A percentile compares a stretch with the other conserved stretches of the same genome.
phyloP scores from a whole-genome alignment of 2,797 vertebrate genomes.

The Poecilia picta region DNA sequence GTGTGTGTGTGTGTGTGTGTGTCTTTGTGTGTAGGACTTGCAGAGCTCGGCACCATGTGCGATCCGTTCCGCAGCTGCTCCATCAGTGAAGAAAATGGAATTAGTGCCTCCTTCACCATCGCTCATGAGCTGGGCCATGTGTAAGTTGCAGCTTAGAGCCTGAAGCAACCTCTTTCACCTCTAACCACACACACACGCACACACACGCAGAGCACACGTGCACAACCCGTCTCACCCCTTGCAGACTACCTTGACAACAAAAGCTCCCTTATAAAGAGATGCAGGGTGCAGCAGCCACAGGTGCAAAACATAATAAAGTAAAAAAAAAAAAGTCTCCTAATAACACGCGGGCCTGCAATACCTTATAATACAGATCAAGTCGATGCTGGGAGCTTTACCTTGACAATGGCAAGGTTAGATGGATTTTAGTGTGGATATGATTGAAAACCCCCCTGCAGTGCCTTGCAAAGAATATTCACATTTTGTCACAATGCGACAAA shows the following conservation, averaged over 20 bases:
- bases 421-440: background rate
- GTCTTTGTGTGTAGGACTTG: slow-evolving; percentile 84
- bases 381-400: slow-evolving; percentile 45
- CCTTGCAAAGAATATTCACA: background rate
- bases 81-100: slow-evolving; percentile 96
- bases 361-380: slow-evolving; percentile 47
- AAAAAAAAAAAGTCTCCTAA: slow-evolving; percentile 64
- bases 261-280: slow-evolving; percentile 75
- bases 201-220: slow-evolving; percentile 1
- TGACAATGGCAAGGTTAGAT: slow-evolving; percentile 9
- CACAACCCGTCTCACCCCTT: slow-evolving; percentile 1
- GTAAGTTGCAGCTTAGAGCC: slow-evolving; percentile 83
- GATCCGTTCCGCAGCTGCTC: slow-evolving; percentile 94
- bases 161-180: slow-evolving; percentile 10
- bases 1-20: slow-evolving; percentile 7
- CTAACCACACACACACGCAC: slow-evolving; percentile 25
- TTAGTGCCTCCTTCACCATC: slow-evolving; percentile 96
- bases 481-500: background rate
- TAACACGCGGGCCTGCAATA: slow-evolving; percentile 73
- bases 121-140: slow-evolving; percentile 97
- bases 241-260: slow-evolving; percentile 68
- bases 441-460: too few species aligned
- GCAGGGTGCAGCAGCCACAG: slow-evolving; percentile 67
- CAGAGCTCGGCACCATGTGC: slow-evolving; percentile 96
- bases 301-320: slow-evolving; percentile 80